phyloP scores from a whole-genome alignment of 2,888 invertebrate species.

The Diloba caeruleocephala region DNA sequence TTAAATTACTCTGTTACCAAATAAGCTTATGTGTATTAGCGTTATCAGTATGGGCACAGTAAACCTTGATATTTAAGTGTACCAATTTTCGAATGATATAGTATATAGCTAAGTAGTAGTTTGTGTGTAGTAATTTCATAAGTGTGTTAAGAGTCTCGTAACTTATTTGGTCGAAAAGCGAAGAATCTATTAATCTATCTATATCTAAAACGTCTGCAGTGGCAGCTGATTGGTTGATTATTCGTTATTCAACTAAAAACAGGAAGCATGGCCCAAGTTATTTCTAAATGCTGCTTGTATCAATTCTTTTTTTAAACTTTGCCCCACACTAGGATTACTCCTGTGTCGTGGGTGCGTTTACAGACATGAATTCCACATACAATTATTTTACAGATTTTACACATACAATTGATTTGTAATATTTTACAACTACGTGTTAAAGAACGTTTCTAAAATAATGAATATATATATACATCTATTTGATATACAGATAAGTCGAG shows the following conservation, averaged over 20 bases:
- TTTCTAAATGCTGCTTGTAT: no score
- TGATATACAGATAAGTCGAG: slow-evolving; percentile 1
- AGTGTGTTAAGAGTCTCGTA: no score
- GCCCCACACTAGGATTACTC: no score
- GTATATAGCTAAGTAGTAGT: slow-evolving; percentile 6
- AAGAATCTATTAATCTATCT: no score
- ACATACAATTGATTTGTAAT: not conserved
- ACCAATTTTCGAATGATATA: slow-evolving; percentile 22
- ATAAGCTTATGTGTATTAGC: not conserved
- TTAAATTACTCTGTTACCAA: not conserved
- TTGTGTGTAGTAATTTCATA: slow-evolving; percentile 7
- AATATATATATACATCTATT: slow-evolving; percentile 15
- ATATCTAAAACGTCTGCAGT: no score
- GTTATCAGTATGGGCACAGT: slow-evolving; percentile 15
- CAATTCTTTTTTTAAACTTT: no score
- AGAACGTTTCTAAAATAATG: not conserved
- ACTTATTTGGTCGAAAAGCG: no score
- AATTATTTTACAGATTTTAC: not conserved
- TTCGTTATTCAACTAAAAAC: no score
- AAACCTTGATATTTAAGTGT: slow-evolving; percentile 19
- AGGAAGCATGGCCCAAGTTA: no score
- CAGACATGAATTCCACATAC: no score
- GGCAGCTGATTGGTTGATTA: no score
- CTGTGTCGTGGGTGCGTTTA: no score
- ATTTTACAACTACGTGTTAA: not conserved